Conservation (phyloP, 2,113 vertebrate genomes). For the Acrocephalus kingi region DNA sequence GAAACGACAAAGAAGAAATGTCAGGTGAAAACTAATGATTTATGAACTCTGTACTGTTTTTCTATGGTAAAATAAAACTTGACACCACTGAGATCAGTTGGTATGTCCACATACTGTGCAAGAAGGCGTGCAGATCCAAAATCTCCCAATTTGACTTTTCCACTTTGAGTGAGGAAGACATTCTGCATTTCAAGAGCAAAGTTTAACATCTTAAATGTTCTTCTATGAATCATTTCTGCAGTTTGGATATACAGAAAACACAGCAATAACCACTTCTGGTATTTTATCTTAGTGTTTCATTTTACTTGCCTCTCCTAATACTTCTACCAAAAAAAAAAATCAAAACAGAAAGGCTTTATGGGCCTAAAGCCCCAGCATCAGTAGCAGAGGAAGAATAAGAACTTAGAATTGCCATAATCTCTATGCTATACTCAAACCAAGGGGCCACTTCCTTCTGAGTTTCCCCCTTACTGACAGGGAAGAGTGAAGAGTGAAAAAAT, state of each 20-base stretch:
- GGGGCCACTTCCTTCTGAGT: neutral
- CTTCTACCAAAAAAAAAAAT: neutral
- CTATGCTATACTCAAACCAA: neutral
- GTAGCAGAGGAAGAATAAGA: neutral
- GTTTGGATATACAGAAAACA: neutral
- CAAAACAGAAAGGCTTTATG: neutral
- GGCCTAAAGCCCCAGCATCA: neutral
- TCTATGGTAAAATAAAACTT: neutral
- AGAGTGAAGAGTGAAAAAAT: neutral
- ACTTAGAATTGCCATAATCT: neutral
- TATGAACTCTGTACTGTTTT: neutral
- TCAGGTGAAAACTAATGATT: neutral
- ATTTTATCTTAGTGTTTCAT: neutral
- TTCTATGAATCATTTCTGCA: neutral
- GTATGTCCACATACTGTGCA: constrained; percentile 77
- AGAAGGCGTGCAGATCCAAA: constrained; percentile 91
- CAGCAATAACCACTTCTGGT: neutral
- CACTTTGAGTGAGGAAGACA: constrained; percentile 86
- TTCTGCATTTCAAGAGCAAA: constrained; percentile 77
- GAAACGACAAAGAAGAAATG: constrained; percentile 33
- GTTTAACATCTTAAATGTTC: neutral
- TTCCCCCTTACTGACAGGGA: neutral
- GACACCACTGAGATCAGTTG: neutral
- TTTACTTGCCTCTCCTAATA: neutral
- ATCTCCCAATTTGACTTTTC: constrained; percentile 89